Base-by-base conservation (phyloP, 2,888 invertebrate species). In the Drosophila differens region DNA sequence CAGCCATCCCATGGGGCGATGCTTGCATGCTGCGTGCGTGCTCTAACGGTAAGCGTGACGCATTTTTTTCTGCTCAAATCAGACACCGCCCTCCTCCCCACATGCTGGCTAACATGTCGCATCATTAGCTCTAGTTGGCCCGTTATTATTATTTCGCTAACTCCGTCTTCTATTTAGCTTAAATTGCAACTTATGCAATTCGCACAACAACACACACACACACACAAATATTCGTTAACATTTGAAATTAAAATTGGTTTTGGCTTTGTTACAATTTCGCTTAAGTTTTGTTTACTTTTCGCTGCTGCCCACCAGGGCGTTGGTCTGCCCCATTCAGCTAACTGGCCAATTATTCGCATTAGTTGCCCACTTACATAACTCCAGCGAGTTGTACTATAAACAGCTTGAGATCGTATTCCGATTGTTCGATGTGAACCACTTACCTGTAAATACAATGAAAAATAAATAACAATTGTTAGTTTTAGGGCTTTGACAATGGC, bases 41-140 rank as follows among this genome's bases (percentile, higher is more conserved):
- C 76, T 71, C 81, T 85, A 85, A 85, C 89, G 89, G 85, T 86
- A 89, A 85, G 84, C 89, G 78, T 89, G 87, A 89, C 85, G 89
- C 85, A 89, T 81, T 88, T 69, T 58, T 52, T 25, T 52, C 72
- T 25, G 47, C 25, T 60, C 33, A 47, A 70, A 66, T 73, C 71
- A 69, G 65, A 70, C 59, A 47, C 67, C 58, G 62, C 67, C 58
- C 47, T 33, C 39, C 25, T 14, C 52, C 22, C 14, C 74, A 44
- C 58, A 39, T 74, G 47, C 25, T 51, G 53, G 57, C 82, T 70
- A 62, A 84, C 83, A 87, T 85, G 82, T 89, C 87, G 85, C 85
- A 85, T 85, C 85, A 85, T 85, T 85, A 85, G 86, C 84, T 83
- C 71, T 54, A 67, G 63, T 59, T 68, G 60, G 60, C 60, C 85